Evolutionary conservation across 2,797 vertebrate genomes (phyloP).

Genomic region (Dipus sagitta): DNA sequence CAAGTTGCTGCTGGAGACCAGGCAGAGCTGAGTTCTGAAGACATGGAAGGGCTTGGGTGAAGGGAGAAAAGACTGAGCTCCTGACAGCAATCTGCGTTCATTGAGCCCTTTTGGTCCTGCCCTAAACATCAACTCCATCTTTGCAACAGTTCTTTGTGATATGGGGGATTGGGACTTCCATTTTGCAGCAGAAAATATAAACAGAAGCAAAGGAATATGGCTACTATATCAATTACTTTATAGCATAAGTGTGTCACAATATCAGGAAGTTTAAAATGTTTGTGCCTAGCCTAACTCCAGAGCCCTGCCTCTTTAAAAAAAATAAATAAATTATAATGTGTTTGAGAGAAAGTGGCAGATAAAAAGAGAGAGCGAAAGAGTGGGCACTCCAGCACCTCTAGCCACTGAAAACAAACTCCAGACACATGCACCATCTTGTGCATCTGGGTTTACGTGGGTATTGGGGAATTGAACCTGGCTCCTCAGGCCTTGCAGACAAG

Average conservation of each 20-base stretch:
- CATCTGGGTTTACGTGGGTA: no score
- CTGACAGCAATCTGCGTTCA: not conserved
- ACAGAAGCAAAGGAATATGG: not conserved
- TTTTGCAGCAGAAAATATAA: not conserved
- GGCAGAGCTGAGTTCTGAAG: constrained; percentile 32
- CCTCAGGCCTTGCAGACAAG: no score
- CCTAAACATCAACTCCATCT: not conserved
- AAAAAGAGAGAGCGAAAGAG: no score
- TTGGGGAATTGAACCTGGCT: no score
- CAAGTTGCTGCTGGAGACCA: not conserved
- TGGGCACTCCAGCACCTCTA: no score
- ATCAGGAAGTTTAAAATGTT: no score
- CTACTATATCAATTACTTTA: not conserved
- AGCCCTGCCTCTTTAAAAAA: rapidly evolving
- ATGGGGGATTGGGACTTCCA: not conserved
- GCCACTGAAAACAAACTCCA: no score
- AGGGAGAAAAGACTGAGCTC: not conserved
- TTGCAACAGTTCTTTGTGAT: not conserved
- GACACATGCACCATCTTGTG: no score
- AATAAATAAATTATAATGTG: no score
- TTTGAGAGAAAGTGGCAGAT: no score
- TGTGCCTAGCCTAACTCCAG: no score
- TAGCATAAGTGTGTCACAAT: not conserved
- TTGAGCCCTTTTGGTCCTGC: not conserved
- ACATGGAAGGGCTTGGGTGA: not conserved